A percentile compares a stretch with the other conserved stretches of the same genome.
These are phyloP conservation scores for Oreochromis spilurus DNA, from an alignment of 2,113 vertebrate genomes.

Conservation along the genomic window DNA sequence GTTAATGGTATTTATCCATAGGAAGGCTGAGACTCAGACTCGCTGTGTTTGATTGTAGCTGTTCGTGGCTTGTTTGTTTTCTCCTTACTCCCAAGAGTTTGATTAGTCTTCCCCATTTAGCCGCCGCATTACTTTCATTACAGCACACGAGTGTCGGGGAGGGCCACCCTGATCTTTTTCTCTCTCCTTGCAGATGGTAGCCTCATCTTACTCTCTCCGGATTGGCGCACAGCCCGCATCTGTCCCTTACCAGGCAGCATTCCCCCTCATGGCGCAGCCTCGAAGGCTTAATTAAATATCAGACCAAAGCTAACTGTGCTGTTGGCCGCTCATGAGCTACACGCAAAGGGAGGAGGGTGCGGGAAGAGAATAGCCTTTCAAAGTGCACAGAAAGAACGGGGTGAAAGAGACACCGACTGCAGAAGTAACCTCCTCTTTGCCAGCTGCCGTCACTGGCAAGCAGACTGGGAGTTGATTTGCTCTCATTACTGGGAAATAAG, in stretches of 20 bases:
- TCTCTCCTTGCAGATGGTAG: slow-evolving; percentile 39
- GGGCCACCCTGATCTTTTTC: slow-evolving; percentile 20
- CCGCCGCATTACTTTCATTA: slow-evolving; percentile 48
- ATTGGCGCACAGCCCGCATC: slow-evolving; percentile 40
- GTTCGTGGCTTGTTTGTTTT: background rate
- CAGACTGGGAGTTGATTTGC: slow-evolving; percentile 72
- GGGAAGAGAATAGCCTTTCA: background rate
- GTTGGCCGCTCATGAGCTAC: slow-evolving; percentile 39
- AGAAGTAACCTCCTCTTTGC: slow-evolving; percentile 31
- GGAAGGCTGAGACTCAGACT: background rate
- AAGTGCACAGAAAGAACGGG: background rate
- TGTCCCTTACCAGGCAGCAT: slow-evolving; percentile 39
- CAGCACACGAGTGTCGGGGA: slow-evolving; percentile 10
- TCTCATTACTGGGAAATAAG: slow-evolving; percentile 70
- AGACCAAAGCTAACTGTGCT: slow-evolving; percentile 47
- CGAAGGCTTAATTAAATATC: slow-evolving; percentile 67
- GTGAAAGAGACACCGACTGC: slow-evolving; percentile 14
- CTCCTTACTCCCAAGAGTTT: slow-evolving; percentile 35
- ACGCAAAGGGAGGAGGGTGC: background rate
- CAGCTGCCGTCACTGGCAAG: slow-evolving; percentile 65
- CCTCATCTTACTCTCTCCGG: slow-evolving; percentile 18
- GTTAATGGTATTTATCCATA: slow-evolving; percentile 1
- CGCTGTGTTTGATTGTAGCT: slow-evolving; percentile 3
- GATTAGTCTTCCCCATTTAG: slow-evolving; percentile 47
- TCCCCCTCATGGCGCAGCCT: slow-evolving; percentile 36